Percentiles rank a stretch among this genome's conserved stretches.
These are phyloP conservation scores for Takifugu rubripes DNA, from an alignment of 2,797 vertebrate genomes.

Conservation along the genomic window DNA sequence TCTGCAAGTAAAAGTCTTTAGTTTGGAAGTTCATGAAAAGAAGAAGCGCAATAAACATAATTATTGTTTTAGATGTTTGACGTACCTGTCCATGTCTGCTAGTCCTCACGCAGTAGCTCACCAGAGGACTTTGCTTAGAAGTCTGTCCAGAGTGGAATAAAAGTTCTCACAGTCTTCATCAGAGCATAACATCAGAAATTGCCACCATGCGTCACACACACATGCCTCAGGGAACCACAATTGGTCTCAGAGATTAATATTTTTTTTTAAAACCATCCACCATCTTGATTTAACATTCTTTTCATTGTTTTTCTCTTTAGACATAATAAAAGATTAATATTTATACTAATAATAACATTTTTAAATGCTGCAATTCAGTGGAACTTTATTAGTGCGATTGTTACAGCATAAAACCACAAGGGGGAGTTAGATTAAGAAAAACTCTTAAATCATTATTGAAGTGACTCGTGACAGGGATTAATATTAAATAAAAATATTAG, in stretches of 20 bases:
- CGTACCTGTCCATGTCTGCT: constrained; percentile 66
- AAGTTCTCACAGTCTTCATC: constrained; percentile 12
- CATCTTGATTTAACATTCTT: background rate
- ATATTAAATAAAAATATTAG: too few species aligned
- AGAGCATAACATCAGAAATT: constrained; percentile 53
- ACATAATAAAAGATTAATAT: background rate
- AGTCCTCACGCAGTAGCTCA: constrained; percentile 12
- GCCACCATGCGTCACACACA: constrained; percentile 61
- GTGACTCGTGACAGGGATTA: too few species aligned
- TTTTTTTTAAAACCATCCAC: too few species aligned
- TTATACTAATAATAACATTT: background rate
- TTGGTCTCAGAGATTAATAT: constrained; percentile 21
- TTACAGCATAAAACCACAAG: too few species aligned
- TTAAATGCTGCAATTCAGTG: background rate
- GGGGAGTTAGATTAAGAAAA: too few species aligned
- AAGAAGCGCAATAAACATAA: background rate
- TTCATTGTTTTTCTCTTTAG: background rate
- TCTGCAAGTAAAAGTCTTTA: constrained; percentile 28
- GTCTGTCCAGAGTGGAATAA: constrained; percentile 1
- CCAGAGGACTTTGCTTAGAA: constrained; percentile 14
- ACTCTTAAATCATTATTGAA: too few species aligned
- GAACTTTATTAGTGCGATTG: too few species aligned
- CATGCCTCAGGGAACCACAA: constrained; percentile 41
- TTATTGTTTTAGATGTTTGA: background rate
- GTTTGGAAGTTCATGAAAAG: background rate